phyloP scores from a whole-genome alignment of 2,113 vertebrate species.

The Sapayoa aenigma region DNA sequence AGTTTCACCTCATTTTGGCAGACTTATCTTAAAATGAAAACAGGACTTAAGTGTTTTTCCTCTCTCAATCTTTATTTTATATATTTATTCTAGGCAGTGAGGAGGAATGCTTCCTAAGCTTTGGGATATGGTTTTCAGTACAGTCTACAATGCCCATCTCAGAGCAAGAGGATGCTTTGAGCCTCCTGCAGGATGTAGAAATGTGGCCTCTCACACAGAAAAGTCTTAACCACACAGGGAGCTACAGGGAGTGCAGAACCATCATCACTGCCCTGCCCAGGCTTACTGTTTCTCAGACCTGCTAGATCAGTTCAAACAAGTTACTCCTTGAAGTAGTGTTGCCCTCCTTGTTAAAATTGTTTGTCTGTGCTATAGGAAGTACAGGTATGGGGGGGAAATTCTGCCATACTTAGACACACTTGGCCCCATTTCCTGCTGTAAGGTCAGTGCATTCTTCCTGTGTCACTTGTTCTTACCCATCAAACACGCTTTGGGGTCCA shows the following conservation, averaged over 20 bases:
- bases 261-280: not conserved
- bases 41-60: not conserved
- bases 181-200: not conserved
- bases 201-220: not conserved
- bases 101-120: not conserved
- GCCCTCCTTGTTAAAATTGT: not conserved
- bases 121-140: not conserved
- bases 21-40: not conserved
- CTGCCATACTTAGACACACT: not conserved
- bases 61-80: not conserved
- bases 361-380: not conserved
- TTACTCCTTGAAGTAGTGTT: not conserved
- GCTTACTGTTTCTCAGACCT: not conserved
- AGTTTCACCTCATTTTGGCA: not conserved
- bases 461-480: not conserved
- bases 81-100: not conserved
- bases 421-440: not conserved
- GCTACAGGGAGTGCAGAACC: not conserved
- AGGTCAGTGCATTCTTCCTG: not conserved
- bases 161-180: not conserved
- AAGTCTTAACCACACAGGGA: not conserved
- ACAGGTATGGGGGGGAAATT: accelerated
- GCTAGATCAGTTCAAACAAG: not conserved
- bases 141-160: not conserved
- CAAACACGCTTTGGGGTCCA: not conserved